Evolutionary conservation across 2,113 vertebrate species (phyloP).

Genomic region (Mobula hypostoma): DNA sequence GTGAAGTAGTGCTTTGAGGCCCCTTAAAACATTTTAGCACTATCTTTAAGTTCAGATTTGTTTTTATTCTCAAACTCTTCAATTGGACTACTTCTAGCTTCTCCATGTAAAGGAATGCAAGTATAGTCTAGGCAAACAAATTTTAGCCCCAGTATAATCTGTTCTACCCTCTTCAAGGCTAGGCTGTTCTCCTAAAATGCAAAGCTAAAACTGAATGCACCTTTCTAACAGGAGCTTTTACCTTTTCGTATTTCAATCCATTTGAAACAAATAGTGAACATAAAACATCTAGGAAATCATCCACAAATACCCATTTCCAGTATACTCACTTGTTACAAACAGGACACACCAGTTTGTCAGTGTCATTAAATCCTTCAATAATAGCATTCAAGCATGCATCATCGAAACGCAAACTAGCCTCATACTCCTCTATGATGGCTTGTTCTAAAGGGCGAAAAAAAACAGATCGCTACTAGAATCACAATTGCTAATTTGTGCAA

Average conservation of each 20-base stretch:
- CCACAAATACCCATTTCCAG: neutral
- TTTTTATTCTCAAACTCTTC: neutral
- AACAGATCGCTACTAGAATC: neutral
- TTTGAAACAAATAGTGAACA: too few species aligned
- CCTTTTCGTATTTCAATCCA: too few species aligned
- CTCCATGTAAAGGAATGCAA: neutral
- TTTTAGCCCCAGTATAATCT: too few species aligned
- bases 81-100: neutral
- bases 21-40: neutral
- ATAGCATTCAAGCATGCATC: constrained; percentile 68
- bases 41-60: neutral
- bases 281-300: neutral
- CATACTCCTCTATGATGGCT: constrained; percentile 68
- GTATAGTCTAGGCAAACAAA: neutral
- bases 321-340: constrained; percentile 73
- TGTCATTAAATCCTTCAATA: constrained; percentile 66
- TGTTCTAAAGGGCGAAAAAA: constrained; percentile 58
- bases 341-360: constrained; percentile 68
- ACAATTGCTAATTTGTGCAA: neutral
- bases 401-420: constrained; percentile 70
- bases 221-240: neutral
- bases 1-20: neutral
- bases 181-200: neutral
- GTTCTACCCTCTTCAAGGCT: neutral
- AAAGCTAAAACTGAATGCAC: neutral